A percentile compares a stretch with the other conserved stretches of the same genome.
Conservation (phyloP, 2,113 vertebrate genomes). For the Campylomormyrus numenius region DNA sequence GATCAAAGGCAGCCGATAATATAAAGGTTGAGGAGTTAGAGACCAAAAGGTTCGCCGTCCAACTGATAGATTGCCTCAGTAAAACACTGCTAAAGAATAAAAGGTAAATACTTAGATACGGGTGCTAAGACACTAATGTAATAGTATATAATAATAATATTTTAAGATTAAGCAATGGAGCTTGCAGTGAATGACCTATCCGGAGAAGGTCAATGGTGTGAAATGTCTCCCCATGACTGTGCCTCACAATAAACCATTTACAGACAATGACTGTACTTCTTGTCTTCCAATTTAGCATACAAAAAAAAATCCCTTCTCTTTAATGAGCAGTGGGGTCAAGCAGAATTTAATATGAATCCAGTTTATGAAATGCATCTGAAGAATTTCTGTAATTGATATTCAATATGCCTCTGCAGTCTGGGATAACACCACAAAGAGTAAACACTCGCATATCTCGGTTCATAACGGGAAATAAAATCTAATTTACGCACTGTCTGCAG, state of each 20-base stretch:
- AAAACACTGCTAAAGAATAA: not conserved
- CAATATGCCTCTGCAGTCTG: constrained; percentile 54
- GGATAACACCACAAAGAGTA: constrained; percentile 56
- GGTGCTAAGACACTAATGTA: not conserved
- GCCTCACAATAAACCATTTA: constrained; percentile 58
- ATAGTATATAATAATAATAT: not conserved
- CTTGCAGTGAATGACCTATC: not conserved
- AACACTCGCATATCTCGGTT: constrained; percentile 56
- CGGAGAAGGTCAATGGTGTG: not conserved
- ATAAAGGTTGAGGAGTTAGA: not conserved
- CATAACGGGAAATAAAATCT: constrained; percentile 62
- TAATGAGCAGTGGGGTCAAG: constrained; percentile 57
- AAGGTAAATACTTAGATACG: not conserved
- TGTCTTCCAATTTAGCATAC: not conserved
- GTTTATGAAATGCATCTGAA: constrained; percentile 50
- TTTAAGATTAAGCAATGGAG: not conserved
- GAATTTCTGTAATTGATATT: constrained; percentile 57
- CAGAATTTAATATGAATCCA: constrained; percentile 56
- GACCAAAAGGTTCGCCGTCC: not conserved
- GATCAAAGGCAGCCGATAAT: not conserved
- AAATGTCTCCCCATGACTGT: constrained; percentile 50
- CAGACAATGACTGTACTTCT: constrained; percentile 45
- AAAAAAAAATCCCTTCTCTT: constrained; percentile 42
- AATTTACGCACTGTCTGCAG: constrained; percentile 57
- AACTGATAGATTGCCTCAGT: not conserved